phyloP scores from a whole-genome alignment of 2,888 invertebrate species.

The Mechanitis messenoides region DNA sequence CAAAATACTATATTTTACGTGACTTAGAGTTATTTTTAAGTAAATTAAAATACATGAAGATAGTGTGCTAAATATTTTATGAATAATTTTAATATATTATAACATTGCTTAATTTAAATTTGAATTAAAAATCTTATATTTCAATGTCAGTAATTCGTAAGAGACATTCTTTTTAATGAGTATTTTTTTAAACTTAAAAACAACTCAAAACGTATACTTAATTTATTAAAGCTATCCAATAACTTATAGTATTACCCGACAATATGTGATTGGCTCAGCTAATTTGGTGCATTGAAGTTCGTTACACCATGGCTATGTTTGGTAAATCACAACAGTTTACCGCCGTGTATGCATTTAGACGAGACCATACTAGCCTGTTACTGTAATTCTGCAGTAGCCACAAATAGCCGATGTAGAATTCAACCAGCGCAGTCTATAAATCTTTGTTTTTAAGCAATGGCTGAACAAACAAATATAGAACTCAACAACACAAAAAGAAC shows the following conservation, averaged over 20 bases:
- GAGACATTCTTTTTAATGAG: no score
- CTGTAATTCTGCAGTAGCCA: constrained; percentile 1
- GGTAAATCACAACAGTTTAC: constrained; percentile 24
- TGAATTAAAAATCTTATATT: no score
- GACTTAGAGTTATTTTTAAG: no score
- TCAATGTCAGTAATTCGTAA: no score
- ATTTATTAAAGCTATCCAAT: background rate
- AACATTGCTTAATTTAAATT: no score
- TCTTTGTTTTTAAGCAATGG: background rate
- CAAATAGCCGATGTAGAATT: constrained; percentile 1
- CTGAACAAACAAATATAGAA: background rate
- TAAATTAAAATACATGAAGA: no score
- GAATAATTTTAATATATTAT: no score
- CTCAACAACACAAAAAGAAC: background rate
- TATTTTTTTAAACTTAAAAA: no score
- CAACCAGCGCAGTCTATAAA: background rate
- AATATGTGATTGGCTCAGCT: constrained; percentile 18
- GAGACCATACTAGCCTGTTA: constrained; percentile 17
- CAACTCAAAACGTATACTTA: no score
- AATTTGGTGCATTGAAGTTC: constrained; percentile 26
- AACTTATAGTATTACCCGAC: background rate
- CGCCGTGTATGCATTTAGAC: constrained; percentile 16
- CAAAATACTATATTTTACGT: no score
- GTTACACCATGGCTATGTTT: constrained; percentile 26
- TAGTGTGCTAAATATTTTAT: no score